Evolutionary conservation across 1,140 invertebrate genomes (phyloP).

Genomic region (Listronotus oregonensis): DNA sequence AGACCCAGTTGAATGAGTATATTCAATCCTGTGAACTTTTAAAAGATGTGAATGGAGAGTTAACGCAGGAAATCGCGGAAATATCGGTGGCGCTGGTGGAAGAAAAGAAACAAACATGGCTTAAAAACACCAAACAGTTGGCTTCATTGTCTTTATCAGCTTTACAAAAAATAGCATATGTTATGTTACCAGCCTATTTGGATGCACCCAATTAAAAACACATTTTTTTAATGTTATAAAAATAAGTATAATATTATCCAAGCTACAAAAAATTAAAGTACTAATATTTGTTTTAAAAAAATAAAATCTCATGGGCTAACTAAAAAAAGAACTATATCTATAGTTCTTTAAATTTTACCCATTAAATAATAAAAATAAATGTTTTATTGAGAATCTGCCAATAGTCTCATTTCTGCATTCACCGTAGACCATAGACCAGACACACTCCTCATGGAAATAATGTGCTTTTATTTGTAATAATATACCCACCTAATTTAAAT

Average conservation of each 20-base stretch:
- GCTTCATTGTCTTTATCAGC: conserved; percentile 38
- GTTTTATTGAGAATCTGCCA: too few relatives aligned
- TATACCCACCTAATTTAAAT: too few relatives aligned
- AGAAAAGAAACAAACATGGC: conserved; percentile 46
- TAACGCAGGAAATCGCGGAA: conserved; percentile 48
- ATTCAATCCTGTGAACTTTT: conserved; percentile 45
- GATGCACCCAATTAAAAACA: background rate
- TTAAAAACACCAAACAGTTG: conserved; percentile 43
- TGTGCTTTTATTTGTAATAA: too few relatives aligned
- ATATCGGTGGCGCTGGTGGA: conserved; percentile 50
- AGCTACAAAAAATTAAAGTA: background rate
- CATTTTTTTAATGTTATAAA: conserved; percentile 1
- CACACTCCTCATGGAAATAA: too few relatives aligned
- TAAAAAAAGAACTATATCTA: too few relatives aligned
- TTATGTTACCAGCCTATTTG: conserved; percentile 41
- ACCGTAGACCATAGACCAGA: too few relatives aligned
- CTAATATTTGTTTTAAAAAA: background rate
- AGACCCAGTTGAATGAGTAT: conserved; percentile 49
- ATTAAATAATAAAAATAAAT: too few relatives aligned
- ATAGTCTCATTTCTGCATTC: too few relatives aligned
- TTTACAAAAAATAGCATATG: conserved; percentile 40
- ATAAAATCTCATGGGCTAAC: too few relatives aligned
- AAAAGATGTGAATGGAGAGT: conserved; percentile 47
- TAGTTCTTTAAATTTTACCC: too few relatives aligned
- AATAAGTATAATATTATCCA: background rate